Percentiles rank a stretch among this genome's conserved stretches.
Conservation (phyloP, 2,888 invertebrate genomes). For the Ectropis crepuscularia region DNA sequence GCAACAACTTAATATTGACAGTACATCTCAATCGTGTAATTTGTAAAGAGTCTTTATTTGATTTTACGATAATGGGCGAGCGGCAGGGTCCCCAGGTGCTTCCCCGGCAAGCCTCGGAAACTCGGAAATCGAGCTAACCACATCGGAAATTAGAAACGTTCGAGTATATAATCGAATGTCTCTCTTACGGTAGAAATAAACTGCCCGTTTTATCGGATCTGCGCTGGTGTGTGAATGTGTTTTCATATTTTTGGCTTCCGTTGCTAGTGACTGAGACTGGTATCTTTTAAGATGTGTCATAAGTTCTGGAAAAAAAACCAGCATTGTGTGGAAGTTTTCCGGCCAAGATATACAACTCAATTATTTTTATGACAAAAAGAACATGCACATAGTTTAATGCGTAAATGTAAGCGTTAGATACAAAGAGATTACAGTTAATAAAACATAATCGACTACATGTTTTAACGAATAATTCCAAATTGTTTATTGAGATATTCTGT, state of each 20-base stretch:
- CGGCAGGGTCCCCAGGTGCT: constrained; percentile 72
- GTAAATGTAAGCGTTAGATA: no score
- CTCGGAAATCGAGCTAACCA: constrained; percentile 84
- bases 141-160: constrained; percentile 84
- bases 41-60: constrained; percentile 73
- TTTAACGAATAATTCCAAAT: no score
- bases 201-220: constrained; percentile 58
- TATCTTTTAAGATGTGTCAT: not conserved
- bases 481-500: no score
- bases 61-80: constrained; percentile 74
- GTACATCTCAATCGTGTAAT: constrained; percentile 68
- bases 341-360: no score
- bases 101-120: constrained; percentile 56
- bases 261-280: constrained; percentile 1
- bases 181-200: constrained; percentile 69
- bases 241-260: constrained; percentile 43
- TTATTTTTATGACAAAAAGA: no score
- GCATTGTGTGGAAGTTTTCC: not conserved
- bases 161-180: constrained; percentile 81
- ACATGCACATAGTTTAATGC: no score
- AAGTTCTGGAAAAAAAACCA: not conserved
- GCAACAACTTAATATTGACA: constrained; percentile 48
- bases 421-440: no score
- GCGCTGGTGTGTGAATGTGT: constrained; percentile 50
- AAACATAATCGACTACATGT: no score